Percentiles rank a stretch among this genome's conserved stretches.
Conservation (phyloP, 2,797 vertebrate species). For the Hemitrygon akajei region DNA sequence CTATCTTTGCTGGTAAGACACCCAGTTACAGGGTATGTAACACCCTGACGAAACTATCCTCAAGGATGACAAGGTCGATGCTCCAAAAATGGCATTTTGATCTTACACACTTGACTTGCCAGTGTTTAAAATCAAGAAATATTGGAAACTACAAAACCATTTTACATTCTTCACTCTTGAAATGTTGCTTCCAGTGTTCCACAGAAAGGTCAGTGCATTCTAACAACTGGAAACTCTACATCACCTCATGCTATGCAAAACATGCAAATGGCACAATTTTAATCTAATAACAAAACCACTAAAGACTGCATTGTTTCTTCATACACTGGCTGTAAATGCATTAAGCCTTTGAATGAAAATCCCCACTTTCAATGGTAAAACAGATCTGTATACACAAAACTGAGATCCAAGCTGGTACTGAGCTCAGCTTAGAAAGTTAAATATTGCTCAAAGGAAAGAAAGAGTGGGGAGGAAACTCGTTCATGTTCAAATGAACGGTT, state of each 20-base stretch:
- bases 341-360: not conserved
- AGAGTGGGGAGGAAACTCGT: not conserved
- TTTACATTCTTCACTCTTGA: not conserved
- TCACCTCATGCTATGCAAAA: not conserved
- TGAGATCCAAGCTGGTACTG: not conserved
- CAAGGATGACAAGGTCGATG: not conserved
- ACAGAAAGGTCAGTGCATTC: not conserved
- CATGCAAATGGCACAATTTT: not conserved
- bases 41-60: not conserved
- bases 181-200: not conserved
- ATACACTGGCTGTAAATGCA: not conserved
- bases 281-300: not conserved
- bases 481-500: not conserved
- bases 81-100: not conserved
- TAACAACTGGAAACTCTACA: not conserved
- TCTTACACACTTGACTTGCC: too few species aligned
- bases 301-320: not conserved
- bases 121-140: not conserved
- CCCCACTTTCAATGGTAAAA: not conserved
- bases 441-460: conserved; percentile 18
- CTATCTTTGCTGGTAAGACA: too few species aligned
- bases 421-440: not conserved
- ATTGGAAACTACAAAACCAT: not conserved
- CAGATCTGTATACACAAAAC: not conserved
- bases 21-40: too few species aligned